Conservation (phyloP, 2,113 vertebrate species). For the Entosphenus tridentatus region DNA sequence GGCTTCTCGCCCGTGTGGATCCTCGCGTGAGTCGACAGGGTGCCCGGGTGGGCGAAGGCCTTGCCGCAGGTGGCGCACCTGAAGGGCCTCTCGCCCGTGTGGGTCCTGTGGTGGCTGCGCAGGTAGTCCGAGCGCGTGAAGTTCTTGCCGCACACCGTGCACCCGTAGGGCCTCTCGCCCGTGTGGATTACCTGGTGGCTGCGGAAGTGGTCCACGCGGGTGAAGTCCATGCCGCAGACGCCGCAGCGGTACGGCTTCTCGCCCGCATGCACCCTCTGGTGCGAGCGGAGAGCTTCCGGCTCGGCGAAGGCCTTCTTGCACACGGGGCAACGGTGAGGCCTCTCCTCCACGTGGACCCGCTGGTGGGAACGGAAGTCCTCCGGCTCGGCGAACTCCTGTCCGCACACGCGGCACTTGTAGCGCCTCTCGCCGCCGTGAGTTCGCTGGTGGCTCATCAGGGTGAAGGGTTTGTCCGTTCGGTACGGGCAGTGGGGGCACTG, state of each 20-base stretch:
- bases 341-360: conserved; percentile 1
- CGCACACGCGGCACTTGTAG: conserved; percentile 2
- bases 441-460: background rate
- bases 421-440: conserved; percentile 1
- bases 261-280: background rate
- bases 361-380: background rate
- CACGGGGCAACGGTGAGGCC: background rate
- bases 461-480: no score
- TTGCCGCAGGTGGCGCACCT: background rate
- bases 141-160: background rate
- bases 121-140: background rate
- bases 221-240: conserved; percentile 11
- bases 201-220: background rate
- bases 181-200: conserved; percentile 4
- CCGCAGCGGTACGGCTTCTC: background rate
- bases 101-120: background rate
- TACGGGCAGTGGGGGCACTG: no score
- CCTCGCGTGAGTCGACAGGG: background rate
- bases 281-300: background rate
- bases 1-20: background rate
- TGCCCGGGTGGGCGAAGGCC: background rate
- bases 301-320: background rate
- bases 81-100: conserved; percentile 3
- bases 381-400: background rate
- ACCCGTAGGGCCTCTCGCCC: conserved; percentile 1